These are phyloP conservation scores for Leistus spinibarbis DNA, from an alignment of 2,888 invertebrate species.

Conservation along the genomic window DNA sequence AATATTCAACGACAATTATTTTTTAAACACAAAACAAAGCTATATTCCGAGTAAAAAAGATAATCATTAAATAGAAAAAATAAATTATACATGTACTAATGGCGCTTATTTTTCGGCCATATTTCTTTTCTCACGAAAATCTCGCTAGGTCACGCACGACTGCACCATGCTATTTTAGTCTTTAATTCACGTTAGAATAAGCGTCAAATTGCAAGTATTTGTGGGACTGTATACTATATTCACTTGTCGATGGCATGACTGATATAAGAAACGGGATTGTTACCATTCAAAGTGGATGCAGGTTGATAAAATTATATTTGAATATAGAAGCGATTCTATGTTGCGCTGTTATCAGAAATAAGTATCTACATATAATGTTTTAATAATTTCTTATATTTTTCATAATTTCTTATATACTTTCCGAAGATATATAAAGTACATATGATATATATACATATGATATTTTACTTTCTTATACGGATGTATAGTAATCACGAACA, in stretches of 20 bases:
- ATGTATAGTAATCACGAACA: too few relatives aligned
- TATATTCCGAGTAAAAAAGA: constrained; percentile 3
- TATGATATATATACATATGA: neutral
- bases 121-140: constrained; percentile 54
- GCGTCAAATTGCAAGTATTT: neutral
- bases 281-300: constrained; percentile 35
- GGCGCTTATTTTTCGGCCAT: constrained; percentile 47
- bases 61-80: constrained; percentile 34
- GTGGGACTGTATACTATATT: constrained; percentile 26
- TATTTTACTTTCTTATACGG: too few relatives aligned
- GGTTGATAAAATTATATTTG: constrained; percentile 33
- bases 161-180: constrained; percentile 4
- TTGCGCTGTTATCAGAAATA: neutral
- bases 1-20: neutral
- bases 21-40: neutral
- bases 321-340: constrained; percentile 22
- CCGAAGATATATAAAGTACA: too few relatives aligned
- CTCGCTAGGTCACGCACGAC: constrained; percentile 52
- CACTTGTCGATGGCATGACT: constrained; percentile 38
- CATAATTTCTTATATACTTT: too few relatives aligned
- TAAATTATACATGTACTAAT: constrained; percentile 37
- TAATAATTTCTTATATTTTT: too few relatives aligned
- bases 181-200: constrained; percentile 1
- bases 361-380: neutral
- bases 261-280: constrained; percentile 32